Base-by-base conservation (phyloP, 37 sponge, comb jelly and placozoan genomes). In the Hormiphora californensis region DNA sequence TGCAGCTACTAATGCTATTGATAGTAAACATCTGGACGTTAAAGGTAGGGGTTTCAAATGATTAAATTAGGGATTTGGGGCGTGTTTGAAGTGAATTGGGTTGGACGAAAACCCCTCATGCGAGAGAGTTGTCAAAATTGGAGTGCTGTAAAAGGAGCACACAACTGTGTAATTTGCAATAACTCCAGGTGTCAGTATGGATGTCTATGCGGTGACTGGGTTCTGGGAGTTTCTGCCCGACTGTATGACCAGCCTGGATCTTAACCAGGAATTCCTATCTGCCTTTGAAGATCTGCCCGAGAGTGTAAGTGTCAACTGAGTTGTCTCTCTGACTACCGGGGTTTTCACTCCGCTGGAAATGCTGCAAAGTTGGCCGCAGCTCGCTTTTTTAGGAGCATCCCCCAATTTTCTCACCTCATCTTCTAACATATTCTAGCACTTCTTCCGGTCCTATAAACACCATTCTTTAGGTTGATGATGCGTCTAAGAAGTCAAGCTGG, bases 31-130 rank as follows among this genome's bases (percentile, higher is more conserved):
- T 41, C 32, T 73, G 3, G 81, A 73, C 23, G 81, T 73, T 0
- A 73, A 73, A 21, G 81, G 81, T 0, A 73, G 40, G 81, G 38
- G n/a, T n/a, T n/a, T n/a, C n/a, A n/a, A n/a, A n/a, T n/a, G n/a
- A n/a, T n/a, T n/a, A n/a, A n/a, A n/a, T n/a, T n/a, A n/a, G n/a
- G n/a, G n/a, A n/a, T n/a, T n/a, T n/a, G n/a, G n/a, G n/a, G n/a
- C n/a, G n/a, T n/a, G n/a, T n/a, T n/a, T n/a, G n/a, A n/a, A n/a
- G n/a, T n/a, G n/a, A n/a, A n/a, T n/a, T n/a, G n/a, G n/a, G n/a
- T n/a, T n/a, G n/a, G n/a, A n/a, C n/a, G n/a, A n/a, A n/a, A n/a
- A n/a, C n/a, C n/a, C n/a, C n/a, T n/a, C n/a, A n/a, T n/a, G n/a
- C n/a, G n/a, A n/a, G n/a, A n/a, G n/a, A n/a, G n/a, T n/a, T n/a